phyloP scores from a whole-genome alignment of 2,797 vertebrate species.

The Phataginus tetradactyla region DNA sequence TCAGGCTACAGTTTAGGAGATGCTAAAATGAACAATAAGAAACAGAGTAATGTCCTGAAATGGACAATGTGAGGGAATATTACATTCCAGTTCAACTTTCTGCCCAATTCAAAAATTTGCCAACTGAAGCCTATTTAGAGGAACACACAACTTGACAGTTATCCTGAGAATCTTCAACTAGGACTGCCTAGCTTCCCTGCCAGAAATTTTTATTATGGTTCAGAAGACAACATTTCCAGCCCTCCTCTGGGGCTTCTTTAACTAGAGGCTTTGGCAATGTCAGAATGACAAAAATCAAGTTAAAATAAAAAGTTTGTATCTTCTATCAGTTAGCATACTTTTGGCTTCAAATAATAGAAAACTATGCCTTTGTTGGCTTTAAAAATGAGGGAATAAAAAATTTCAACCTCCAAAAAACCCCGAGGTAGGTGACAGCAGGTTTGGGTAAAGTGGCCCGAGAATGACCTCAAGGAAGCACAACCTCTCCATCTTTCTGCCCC shows the following conservation, averaged over 20 bases:
- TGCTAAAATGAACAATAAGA: neutral
- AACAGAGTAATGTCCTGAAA: constrained; percentile 52
- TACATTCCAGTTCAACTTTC: constrained; percentile 39
- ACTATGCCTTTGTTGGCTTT: neutral
- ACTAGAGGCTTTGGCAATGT: neutral
- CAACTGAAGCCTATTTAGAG: neutral
- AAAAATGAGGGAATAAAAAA: neutral
- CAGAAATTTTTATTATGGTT: neutral
- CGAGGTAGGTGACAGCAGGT: neutral
- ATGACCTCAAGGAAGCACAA: neutral
- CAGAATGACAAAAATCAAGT: neutral
- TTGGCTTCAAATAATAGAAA: neutral
- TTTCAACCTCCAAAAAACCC: neutral
- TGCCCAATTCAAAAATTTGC: neutral
- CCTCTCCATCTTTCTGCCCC: neutral
- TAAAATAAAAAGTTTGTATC: neutral
- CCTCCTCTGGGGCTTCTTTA: neutral
- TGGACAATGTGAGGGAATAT: constrained; percentile 45
- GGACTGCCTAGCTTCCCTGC: neutral
- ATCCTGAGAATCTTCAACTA: neutral
- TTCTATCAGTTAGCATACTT: neutral
- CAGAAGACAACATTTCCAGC: neutral
- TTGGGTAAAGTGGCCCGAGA: neutral
- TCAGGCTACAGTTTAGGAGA: constrained; percentile 56
- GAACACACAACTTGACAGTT: neutral